Evolutionary conservation across 2,797 vertebrate species (phyloP).

Genomic region (Sebastes jordani): DNA sequence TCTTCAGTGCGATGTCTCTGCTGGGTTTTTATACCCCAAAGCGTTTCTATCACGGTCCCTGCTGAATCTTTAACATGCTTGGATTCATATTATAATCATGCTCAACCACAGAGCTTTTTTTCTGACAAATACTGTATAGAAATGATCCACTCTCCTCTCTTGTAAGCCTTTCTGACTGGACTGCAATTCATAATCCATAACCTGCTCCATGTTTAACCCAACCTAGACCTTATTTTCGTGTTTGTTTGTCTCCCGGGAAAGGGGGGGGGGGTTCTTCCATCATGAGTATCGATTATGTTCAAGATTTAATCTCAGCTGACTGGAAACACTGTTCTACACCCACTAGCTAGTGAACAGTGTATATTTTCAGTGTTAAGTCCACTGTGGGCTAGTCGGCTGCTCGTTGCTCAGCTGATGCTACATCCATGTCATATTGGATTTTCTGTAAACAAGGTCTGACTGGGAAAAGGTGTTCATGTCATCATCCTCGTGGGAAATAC

Average conservation of each 20-base stretch:
- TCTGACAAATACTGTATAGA: conserved; percentile 34
- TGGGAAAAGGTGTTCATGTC: conserved; percentile 8
- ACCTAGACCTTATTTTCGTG: background rate
- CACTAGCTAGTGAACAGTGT: conserved; percentile 1
- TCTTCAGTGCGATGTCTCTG: background rate
- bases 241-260: too few relatives aligned
- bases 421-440: conserved; percentile 21
- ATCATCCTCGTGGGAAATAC: background rate
- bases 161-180: conserved; percentile 20
- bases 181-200: conserved; percentile 38
- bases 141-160: conserved; percentile 33
- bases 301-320: conserved; percentile 39
- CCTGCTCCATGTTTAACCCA: conserved; percentile 4
- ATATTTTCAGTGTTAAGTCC: background rate
- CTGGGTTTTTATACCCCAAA: conserved; percentile 16
- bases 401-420: conserved; percentile 6
- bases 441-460: conserved; percentile 18
- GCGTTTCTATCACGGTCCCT: conserved; percentile 22
- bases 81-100: conserved; percentile 41
- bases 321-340: conserved; percentile 26
- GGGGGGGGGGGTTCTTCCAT: background rate
- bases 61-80: conserved; percentile 44
- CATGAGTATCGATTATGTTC: conserved; percentile 39
- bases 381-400: background rate
- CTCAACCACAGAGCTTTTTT: conserved; percentile 3